A percentile compares a stretch with the other conserved stretches of the same genome.
Evolutionary conservation across 1,140 invertebrate species (phyloP).

Genomic region (Hyles vespertilio): DNA sequence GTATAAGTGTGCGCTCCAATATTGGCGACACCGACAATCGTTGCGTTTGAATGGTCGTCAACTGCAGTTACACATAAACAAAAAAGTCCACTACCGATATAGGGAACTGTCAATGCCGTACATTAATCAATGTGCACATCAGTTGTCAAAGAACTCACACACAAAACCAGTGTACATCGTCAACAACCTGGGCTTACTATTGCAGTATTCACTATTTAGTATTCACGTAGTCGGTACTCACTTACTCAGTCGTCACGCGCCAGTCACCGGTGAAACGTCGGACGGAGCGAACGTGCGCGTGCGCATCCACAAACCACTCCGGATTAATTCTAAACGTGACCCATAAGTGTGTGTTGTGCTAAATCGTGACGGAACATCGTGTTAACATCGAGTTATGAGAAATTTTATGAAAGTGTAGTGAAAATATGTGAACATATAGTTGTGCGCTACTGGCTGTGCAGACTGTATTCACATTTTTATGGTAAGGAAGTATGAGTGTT

Average conservation of each 20-base stretch:
- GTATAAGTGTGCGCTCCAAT: too few relatives aligned
- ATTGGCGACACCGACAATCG: too few relatives aligned
- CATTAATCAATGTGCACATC: slow-evolving; percentile 1
- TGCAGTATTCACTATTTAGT: neutral
- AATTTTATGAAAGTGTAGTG: slow-evolving; percentile 33
- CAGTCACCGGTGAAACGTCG: slow-evolving; percentile 44
- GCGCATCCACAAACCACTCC: slow-evolving; percentile 38
- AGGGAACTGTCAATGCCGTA: too few relatives aligned
- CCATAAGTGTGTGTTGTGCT: slow-evolving; percentile 33
- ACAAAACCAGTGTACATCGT: slow-evolving; percentile 52
- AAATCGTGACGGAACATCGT: slow-evolving; percentile 24
- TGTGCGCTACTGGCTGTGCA: slow-evolving; percentile 32
- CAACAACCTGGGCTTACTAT: slow-evolving; percentile 33
- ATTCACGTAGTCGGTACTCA: slow-evolving; percentile 32
- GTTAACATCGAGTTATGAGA: slow-evolving; percentile 18
- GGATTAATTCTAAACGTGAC: slow-evolving; percentile 36
- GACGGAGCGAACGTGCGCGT: slow-evolving; percentile 33
- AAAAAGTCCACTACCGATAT: too few relatives aligned
- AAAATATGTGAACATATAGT: slow-evolving; percentile 37
- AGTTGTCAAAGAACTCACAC: slow-evolving; percentile 35
- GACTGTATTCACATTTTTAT: slow-evolving; percentile 47
- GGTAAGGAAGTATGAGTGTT: slow-evolving; percentile 40
- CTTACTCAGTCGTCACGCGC: slow-evolving; percentile 40
- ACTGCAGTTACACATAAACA: neutral
- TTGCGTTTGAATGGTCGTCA: neutral